Conservation (phyloP, 2,888 invertebrate genomes). For the Lucinisca nassula region DNA sequence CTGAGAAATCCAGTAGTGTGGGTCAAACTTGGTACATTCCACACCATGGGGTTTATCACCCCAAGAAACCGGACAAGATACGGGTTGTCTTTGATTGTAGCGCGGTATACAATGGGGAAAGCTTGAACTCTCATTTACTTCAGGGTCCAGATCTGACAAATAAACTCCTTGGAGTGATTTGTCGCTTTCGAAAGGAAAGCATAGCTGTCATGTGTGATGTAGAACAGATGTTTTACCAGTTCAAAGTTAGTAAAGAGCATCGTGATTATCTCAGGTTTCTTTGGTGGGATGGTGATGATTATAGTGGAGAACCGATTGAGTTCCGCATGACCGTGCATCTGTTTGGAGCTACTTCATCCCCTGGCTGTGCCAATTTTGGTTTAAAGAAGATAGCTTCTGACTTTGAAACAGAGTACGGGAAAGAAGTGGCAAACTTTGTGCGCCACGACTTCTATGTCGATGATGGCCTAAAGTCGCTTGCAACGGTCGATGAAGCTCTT, state of each 20-base stretch:
- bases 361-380: slow-evolving; percentile 61
- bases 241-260: slow-evolving; percentile 33
- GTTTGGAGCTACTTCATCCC: slow-evolving; percentile 65
- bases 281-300: slow-evolving; percentile 39
- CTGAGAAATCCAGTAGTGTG: background rate
- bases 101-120: slow-evolving; percentile 14
- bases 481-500: slow-evolving; percentile 48
- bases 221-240: slow-evolving; percentile 64
- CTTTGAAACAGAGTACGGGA: slow-evolving; percentile 31
- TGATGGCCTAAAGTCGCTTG: slow-evolving; percentile 63
- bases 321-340: slow-evolving; percentile 66
- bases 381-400: slow-evolving; percentile 43
- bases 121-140: slow-evolving; percentile 23
- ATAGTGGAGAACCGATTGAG: slow-evolving; percentile 18
- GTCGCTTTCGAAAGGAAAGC: slow-evolving; percentile 46
- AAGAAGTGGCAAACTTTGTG: slow-evolving; percentile 53
- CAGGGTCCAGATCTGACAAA: slow-evolving; percentile 46
- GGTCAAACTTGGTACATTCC: slow-evolving; percentile 38
- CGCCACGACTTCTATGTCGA: slow-evolving; percentile 69
- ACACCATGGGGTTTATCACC: slow-evolving; percentile 28
- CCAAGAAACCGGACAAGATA: slow-evolving; percentile 15
- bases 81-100: slow-evolving; percentile 27
- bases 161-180: slow-evolving; percentile 57
- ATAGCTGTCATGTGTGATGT: slow-evolving; percentile 63
- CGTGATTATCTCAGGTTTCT: slow-evolving; percentile 60